Conservation (phyloP, 2,888 invertebrate genomes). For the Bruchidius siliquastri region DNA sequence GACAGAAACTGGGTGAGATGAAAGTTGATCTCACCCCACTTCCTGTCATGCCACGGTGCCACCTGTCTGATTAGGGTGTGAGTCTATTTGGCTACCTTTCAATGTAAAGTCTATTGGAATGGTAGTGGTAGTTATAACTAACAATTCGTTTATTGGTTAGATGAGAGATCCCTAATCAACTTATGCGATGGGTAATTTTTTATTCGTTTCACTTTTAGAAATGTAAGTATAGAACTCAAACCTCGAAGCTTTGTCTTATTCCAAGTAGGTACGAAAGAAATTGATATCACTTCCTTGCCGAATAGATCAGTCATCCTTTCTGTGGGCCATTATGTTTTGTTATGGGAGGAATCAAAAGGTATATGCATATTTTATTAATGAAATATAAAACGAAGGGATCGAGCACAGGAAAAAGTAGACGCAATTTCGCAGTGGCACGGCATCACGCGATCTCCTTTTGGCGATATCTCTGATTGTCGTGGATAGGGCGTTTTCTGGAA, state of each 20-base stretch:
- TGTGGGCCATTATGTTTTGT: neutral
- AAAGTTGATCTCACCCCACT: too few species aligned
- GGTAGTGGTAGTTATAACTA: too few species aligned
- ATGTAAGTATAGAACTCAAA: too few species aligned
- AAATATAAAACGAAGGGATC: neutral
- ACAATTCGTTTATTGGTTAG: too few species aligned
- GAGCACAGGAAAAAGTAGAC: neutral
- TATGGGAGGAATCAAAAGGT: neutral
- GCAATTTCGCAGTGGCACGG: constrained; percentile 28
- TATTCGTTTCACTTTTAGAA: too few species aligned
- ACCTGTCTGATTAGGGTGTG: too few species aligned
- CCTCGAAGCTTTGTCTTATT: neutral
- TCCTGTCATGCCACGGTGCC: too few species aligned
- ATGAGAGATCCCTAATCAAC: too few species aligned
- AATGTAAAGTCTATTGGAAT: too few species aligned
- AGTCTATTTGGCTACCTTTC: too few species aligned
- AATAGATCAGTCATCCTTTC: neutral
- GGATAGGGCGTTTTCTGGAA: constrained; percentile 28
- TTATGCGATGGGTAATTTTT: too few species aligned
- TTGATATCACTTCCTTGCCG: neutral
- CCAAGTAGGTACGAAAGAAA: neutral
- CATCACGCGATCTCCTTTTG: constrained; percentile 31
- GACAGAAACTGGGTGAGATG: too few species aligned
- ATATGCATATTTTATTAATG: neutral
- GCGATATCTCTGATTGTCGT: constrained; percentile 35